Base-by-base conservation (phyloP, 2,888 invertebrate genomes). In the Cosmia pyralina region DNA sequence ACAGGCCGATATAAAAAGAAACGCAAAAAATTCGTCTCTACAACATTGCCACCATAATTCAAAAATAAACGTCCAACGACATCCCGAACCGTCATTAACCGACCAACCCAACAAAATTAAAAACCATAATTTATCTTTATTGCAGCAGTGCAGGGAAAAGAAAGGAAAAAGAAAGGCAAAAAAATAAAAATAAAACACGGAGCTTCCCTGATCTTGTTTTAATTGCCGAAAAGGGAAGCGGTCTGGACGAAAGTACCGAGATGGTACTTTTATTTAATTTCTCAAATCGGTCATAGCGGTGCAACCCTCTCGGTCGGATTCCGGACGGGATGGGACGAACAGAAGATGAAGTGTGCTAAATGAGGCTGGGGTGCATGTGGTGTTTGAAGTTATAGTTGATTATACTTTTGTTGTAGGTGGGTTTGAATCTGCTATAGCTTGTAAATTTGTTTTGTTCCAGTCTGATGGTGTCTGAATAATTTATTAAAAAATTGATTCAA, bases 71-170 rank as follows among this genome's bases (percentile, higher is more conserved):
- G n/a, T 34, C 57, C 67, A 55, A n/a, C 70, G 67, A 76, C 69
- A 65, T 38, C 58, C 77, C 66, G 7, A 72, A 62, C 77, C 74
- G 68, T 83, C 83, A 77, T 86, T 87, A 85, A 80, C 79, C 86
- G 77, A 88, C 83, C 85, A 81, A 85, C 77, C 83, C 80, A 85
- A 83, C 90, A 88, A 93, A 94, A 94, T 94, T 94, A 94, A 94
- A 94, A 94, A 92, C 92, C 92, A 94, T 94, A 93, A 94, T 93
- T 94, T 94, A 93, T 93, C 92, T 94, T 93, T 93, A 94, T 93
- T 90, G 91, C 92, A 86, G 88, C 87, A 88, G 85, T 84, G 87
- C 85, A 86, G 82, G 82, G 86, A 86, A 88, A 90, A 88, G 87
- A 87, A 89, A 89, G 88, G 68, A 69, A 84, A 89, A 87, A 86